Percentiles rank a stretch among this genome's conserved stretches.
Evolutionary conservation across 2,888 invertebrate genomes (phyloP).

Genomic region (Perizoma flavofasciatum): DNA sequence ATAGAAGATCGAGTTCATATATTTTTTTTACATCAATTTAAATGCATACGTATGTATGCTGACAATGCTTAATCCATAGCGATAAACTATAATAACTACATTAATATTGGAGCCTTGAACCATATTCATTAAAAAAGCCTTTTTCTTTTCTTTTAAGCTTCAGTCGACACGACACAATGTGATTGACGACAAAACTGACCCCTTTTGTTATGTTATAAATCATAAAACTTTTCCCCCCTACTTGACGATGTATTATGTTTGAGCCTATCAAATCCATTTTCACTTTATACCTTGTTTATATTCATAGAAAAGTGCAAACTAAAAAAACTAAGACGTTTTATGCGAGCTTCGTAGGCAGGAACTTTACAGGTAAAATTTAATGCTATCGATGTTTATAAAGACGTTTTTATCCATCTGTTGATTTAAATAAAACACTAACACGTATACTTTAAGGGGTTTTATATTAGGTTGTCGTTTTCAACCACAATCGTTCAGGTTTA

Average conservation of each 20-base stretch:
- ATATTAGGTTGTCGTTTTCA: no score
- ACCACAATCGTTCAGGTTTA: no score
- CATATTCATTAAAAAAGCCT: no score
- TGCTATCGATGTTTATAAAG: conserved; percentile 5
- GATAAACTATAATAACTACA: no score
- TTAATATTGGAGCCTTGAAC: no score
- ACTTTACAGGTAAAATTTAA: not conserved
- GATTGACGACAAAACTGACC: conserved; percentile 17
- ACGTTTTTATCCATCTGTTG: not conserved
- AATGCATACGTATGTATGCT: no score
- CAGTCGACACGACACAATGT: conserved; percentile 12
- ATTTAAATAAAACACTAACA: no score
- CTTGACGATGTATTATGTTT: no score
- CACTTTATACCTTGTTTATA: conserved; percentile 1
- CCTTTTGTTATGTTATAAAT: conserved; percentile 15
- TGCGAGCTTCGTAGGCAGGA: conserved; percentile 5
- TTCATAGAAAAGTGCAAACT: conserved; percentile 15
- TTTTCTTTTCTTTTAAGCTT: not conserved
- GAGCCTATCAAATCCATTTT: not conserved
- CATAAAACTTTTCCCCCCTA: conserved; percentile 5
- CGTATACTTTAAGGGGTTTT: no score
- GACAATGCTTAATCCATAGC: no score
- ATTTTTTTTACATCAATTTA: no score
- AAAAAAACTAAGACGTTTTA: conserved; percentile 12
- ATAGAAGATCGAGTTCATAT: no score